Percentiles rank a stretch among this genome's conserved stretches.
phyloP scores from a whole-genome alignment of 2,797 vertebrate species.

The Moxostoma hubbsi region DNA sequence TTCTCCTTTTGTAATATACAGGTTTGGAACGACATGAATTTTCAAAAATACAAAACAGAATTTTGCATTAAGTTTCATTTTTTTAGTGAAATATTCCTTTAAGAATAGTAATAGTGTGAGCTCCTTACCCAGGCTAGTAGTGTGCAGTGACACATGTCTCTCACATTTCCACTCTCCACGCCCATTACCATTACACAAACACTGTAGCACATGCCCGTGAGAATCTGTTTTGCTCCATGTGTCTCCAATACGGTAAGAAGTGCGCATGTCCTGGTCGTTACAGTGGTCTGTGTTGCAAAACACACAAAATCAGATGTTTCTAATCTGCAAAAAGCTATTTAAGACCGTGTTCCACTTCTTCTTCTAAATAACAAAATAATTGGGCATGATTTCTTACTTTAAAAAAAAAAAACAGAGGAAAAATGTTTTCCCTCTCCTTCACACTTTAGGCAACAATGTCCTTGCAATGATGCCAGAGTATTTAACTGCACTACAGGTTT shows the following conservation, averaged over 20 bases:
- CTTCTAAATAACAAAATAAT: slow-evolving; percentile 13
- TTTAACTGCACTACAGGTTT: slow-evolving; percentile 11
- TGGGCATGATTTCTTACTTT: background rate
- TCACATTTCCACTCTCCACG: slow-evolving; percentile 97
- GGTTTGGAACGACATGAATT: no score
- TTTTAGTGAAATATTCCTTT: background rate
- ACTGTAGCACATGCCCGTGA: slow-evolving; percentile 87
- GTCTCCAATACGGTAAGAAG: slow-evolving; percentile 93
- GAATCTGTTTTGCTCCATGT: slow-evolving; percentile 92
- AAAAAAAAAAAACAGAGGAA: slow-evolving; percentile 13
- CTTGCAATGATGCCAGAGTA: slow-evolving; percentile 18
- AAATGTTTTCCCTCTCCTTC: slow-evolving; percentile 30
- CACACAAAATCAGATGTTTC: slow-evolving; percentile 22
- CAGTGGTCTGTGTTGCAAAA: slow-evolving; percentile 83
- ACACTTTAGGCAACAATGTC: background rate
- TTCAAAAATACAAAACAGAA: no score
- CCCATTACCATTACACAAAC: slow-evolving; percentile 93
- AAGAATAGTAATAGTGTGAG: background rate
- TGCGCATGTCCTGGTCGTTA: slow-evolving; percentile 92
- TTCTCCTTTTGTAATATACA: no score
- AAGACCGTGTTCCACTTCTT: background rate
- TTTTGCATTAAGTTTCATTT: background rate
- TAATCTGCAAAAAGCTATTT: slow-evolving; percentile 1
- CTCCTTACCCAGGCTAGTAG: slow-evolving; percentile 83
- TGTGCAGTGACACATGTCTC: slow-evolving; percentile 86